Evolutionary conservation across 1,140 invertebrate genomes (phyloP), one percentile per base, ranked within the genome.

Genomic region (Rhagoletis zephyria): DNA sequence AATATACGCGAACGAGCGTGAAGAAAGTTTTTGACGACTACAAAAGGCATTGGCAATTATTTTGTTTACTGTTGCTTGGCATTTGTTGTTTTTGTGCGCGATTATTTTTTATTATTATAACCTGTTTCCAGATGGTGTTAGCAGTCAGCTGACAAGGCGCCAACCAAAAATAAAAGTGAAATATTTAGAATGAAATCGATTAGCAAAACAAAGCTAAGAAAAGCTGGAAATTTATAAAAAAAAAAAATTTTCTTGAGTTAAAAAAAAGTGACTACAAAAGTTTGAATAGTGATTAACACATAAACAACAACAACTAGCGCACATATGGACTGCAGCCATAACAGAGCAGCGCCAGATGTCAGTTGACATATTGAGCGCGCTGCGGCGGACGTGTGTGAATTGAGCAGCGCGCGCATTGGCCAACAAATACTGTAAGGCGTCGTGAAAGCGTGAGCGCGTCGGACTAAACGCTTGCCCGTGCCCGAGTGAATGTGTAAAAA

Each of bases 281-380:
- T 3, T 74, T 40, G 5, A 74, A 74, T 14, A 40, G 42, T 42
- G 14, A 19, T 74, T 74, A 40, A 12, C 16, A 40, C 6, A 9
- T 1, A 30, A 7, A 19, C 12, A 74, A 6, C 4, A 4, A 63
- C 61, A 63, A 63, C 4, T 63, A 63, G 16, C 61, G 61, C 61
- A 63, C 61, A 77, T 77, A 77, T 56, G 48, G 48, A 81, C 42
- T 56, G 30, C 56, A 81, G 7, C 45, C 48, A 56, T 81, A 81
- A 56, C 30, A 30, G 30, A 56, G 48, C 61, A 63, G 61, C 74
- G 19, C 19, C n/a, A 56, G n/a, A 30, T 59, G 74, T 19, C 74
- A 81, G 74, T 81, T 81, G 48, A 51, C 48, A 56, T 56, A 81
- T 30, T 6, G 19, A 56, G 74, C 74, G 74, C 74, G 74, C 74